Conservation (phyloP, 1,140 invertebrate genomes). For the Cepaea nemoralis region DNA sequence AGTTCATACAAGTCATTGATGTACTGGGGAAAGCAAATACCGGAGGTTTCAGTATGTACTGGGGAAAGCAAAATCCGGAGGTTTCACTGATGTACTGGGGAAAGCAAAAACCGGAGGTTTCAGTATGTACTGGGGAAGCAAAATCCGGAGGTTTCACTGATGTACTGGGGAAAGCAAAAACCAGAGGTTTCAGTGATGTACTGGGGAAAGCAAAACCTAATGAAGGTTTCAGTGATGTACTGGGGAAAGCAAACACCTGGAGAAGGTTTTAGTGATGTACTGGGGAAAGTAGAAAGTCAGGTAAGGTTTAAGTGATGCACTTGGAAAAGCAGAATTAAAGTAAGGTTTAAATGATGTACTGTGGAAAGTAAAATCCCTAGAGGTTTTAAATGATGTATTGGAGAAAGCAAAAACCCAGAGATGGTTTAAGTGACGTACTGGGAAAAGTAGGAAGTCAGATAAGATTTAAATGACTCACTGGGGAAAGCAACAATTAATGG, state of each 20-base stretch:
- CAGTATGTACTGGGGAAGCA: not conserved
- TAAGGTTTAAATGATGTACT: too few species aligned
- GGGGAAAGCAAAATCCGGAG: not conserved
- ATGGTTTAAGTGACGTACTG: not conserved
- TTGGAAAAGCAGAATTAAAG: constrained; percentile 3
- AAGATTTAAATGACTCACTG: not conserved
- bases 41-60: too few species aligned
- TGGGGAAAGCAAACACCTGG: constrained; percentile 15
- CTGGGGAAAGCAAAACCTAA: not conserved
- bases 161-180: constrained; percentile 23
- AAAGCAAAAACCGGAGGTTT: too few species aligned
- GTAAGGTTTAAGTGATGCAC: constrained; percentile 19
- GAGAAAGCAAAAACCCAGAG: not conserved
- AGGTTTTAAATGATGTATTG: constrained; percentile 25
- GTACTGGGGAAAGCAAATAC: constrained; percentile 24
- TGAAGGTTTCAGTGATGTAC: constrained; percentile 16
- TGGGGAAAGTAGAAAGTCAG: not conserved
- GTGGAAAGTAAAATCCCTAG: not conserved
- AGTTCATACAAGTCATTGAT: constrained; percentile 18
- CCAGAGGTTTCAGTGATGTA: too few species aligned
- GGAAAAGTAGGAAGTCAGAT: not conserved
- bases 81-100: constrained; percentile 27
- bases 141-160: constrained; percentile 9
- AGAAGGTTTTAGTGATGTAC: constrained; percentile 17
- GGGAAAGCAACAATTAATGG: not conserved